Base-by-base conservation (phyloP, 2,888 invertebrate genomes). In the Acheta domesticus region DNA sequence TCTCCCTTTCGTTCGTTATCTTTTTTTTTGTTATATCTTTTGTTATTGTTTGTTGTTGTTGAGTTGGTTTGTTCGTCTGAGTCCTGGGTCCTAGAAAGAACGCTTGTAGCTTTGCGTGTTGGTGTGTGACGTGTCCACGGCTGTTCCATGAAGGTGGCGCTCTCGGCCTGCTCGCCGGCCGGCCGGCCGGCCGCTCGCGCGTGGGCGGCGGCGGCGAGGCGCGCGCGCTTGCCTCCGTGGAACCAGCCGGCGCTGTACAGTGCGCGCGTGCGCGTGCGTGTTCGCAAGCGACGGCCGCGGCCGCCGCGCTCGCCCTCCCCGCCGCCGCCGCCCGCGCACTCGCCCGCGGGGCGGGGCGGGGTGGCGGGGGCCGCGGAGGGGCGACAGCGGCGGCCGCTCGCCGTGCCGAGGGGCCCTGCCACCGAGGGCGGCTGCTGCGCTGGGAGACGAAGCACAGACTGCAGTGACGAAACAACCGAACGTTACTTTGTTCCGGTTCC, bases 101-200 rank as follows among this genome's bases (percentile, higher is more conserved):
- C 62, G 62, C 62, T 62, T 62, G 62, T 62, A 62, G 62, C 62
- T 62, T 62, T 62, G 62, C 62, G 62, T 62, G 62, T 62, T 62
- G 62, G 62, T 62, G 62, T 62, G 62, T 62, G 62, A 62, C 14
- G 62, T 62, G n/a, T 62, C 62, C n/a, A 62, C 62, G 62, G 62
- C 62, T 14, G n/a, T 62, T 62, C 62, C 62, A 62, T n/a, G 62
- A 62, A 62, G n/a, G 62, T 36, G 36, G 36, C 36, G 36, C 36
- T 36, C 8, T n/a, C n/a, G 14, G 62, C 62, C 62, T 2, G 16
- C 62, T 19, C 16, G 16, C 19, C 62, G 62, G 16, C 62, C 3
- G 3, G 16, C 62, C 3, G 62, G 16, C n/a, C 62, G 62, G 16
- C 62, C 62, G 62, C 62, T n/a, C 62, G 62, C 62, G 62, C 62